Evolutionary conservation across 2,797 vertebrate species (phyloP), one percentile per base, ranked within the genome.

Genomic region (Lithobates pipiens): DNA sequence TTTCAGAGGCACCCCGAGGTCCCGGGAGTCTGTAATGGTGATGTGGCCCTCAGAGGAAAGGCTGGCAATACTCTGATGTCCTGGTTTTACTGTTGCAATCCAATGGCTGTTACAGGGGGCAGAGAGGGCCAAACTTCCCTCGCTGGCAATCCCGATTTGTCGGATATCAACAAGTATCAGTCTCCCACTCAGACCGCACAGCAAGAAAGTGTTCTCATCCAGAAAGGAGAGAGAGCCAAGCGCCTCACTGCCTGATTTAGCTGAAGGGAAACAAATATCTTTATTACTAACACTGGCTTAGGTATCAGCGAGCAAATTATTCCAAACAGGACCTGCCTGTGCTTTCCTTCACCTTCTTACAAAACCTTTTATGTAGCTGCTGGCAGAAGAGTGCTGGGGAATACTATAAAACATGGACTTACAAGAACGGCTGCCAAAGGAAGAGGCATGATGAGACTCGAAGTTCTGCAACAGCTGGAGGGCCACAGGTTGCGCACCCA

Each of bases 211-310:
- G 1, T 84, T 10, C 23, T 90, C 74, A 0, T 91, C 93, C 81
- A 97, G 80, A 72, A 96, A 97, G 7, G 93, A 91, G 44, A 98
- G 82, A 18, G 91, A 89, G 0, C 94, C 95, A 27, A 99, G 90
- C 39, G 89, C 84, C 36, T 97, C 95, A 0, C 85, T n/a, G 0
- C 80, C 88, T 1, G 67, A 27, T 54, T 76, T 11, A 15, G 78
- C 77, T 71, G 34, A 39, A 87, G 75, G 34, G 6, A 77, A 5
- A 61, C 15, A 57, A 18, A 16, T 5, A 57, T 57, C 18, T 57
- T 18, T 57, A 57, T 18, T 57, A 57, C 50, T 0, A 57, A 57
- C 18, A 57, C 5, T 18, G 50, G 15, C 50, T 54, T 39, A 39
- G 5, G 36, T 39, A 39, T 39, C 36, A 39, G 36, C 5, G 6